A percentile compares a stretch with the other conserved stretches of the same genome.
Conservation (phyloP, 1,140 invertebrate species). For the Hylyphantes graminicola region DNA sequence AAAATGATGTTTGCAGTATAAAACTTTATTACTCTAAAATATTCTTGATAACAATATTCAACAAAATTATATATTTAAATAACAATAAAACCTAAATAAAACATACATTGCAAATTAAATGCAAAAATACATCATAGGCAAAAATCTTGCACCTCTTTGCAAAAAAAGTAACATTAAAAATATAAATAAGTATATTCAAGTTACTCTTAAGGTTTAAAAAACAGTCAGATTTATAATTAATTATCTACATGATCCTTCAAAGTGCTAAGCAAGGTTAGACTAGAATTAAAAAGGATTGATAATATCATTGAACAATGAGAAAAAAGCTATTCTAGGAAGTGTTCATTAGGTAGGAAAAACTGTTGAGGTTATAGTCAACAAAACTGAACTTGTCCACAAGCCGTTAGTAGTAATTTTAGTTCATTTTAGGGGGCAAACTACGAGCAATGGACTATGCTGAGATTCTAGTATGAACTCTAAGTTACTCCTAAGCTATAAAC, state of each 20-base stretch:
- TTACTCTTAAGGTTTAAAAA: neutral
- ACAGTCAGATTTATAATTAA: slow-evolving; percentile 10
- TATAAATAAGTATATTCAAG: neutral
- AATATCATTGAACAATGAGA: no score
- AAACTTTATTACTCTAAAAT: slow-evolving; percentile 53
- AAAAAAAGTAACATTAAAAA: neutral
- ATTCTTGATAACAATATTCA: slow-evolving; percentile 40
- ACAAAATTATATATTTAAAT: slow-evolving; percentile 26
- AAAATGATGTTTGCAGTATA: slow-evolving; percentile 26
- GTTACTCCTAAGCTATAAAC: no score
- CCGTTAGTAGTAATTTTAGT: no score
- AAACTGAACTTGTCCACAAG: no score
- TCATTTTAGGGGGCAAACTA: no score
- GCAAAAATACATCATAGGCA: neutral
- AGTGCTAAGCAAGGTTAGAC: no score
- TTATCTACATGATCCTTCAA: neutral
- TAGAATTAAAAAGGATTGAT: no score
- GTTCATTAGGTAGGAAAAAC: no score
- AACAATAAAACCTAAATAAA: neutral
- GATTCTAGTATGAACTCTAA: no score
- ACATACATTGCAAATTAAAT: slow-evolving; percentile 5
- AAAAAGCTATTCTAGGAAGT: no score
- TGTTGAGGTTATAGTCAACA: no score
- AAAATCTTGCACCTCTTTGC: neutral
- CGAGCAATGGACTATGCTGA: no score